Base-by-base conservation (phyloP, 1,140 invertebrate genomes). In the Mycetomoellerius zeteki region DNA sequence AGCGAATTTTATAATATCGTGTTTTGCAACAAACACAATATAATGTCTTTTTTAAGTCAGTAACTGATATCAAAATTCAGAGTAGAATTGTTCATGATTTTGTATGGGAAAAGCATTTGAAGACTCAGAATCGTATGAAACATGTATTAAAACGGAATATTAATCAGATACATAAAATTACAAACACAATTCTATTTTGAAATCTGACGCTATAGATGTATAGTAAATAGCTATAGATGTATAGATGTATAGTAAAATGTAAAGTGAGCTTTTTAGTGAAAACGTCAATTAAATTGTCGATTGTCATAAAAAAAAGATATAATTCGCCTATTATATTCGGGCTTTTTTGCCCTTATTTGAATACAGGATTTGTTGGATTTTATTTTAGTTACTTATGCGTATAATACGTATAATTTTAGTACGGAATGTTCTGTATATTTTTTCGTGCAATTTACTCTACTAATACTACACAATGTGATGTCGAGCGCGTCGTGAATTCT, bases 401-500 rank as follows among this genome's bases (percentile, higher is more conserved):
- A 3, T 54, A n/a, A 16, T 58, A 54, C 19, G 4, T 73, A n/a
- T 50, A 62, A 62, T 77, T 73, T 73, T 33, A 27, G 3, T 27
- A 60, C n/a, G n/a, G 7, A 27, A 47, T 37, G 5, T 10, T 47
- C 21, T 24, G 5, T 19, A 58, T 58, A 75, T 54, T 75, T 73
- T 60, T 60, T 21, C 21, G 21, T 14, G n/a, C 56, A 62, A 21
- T 60, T 75, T 54, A 75, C n/a, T 60, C 73, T 30, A 14, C 33
- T 77, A 77, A 78, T 33, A 64, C 24, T n/a, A 43, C 16, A 77
- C 24, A 47, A 62, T 27, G 58, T 24, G 6, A 64, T 58, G 12
- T 78, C 16, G 47, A 24, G 56, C 75, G 58, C 16, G 24, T 62
- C 37, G 37, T 47, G 75, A 78, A 77, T 77, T 77, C 37, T 78